Base-by-base conservation (phyloP, 2,888 invertebrate genomes). In the Plutella xylostella region DNA sequence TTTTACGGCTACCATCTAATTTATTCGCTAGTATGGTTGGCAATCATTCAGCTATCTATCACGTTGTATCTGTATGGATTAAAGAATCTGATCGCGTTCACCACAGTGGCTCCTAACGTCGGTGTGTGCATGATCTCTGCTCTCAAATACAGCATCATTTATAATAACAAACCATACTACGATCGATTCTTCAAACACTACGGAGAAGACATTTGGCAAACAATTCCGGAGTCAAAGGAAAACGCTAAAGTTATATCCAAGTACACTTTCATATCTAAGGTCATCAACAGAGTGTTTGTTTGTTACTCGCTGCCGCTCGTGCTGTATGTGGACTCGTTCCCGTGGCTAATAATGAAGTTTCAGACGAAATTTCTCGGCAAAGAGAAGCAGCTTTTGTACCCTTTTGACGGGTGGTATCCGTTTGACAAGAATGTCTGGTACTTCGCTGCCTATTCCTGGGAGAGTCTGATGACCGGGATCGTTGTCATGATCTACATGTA, bases 341-440 rank as follows among this genome's bases (percentile, higher is more conserved):
- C 80, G 3, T 69, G 62, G 48, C 39, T 77, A 2, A 60, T 78
- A n/a, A 76, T 74, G 74, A 50, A 56, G 41, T 75, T 64, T 46
- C 65, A 72, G 48, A 56, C 55, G 9, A 47, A 58, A 15, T 45
- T 70, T 14, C 42, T 68, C 33, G 63, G 59, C 1, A 56, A 62
- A 33, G 64, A 68, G 25, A 50, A 53, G 11, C 51, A 59, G 28
- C 61, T 67, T 51, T 55, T 75, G 6, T 78, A 71, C 43, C 80
- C 79, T 0, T 71, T 71, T 33, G 75, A 78, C 47, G 78, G 72
- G 5, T 78, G 77, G 78, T 80, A 80, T 47, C 80, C 79, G 11
- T 79, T 79, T 44, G 68, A 77, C 47, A 77, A 75, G 55, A 55
- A 67, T 1, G 58, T 68, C 48, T 77, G 70, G 71, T 80, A 73